Conservation (phyloP, 2,113 vertebrate genomes). For the Odontesthes bonariensis region DNA sequence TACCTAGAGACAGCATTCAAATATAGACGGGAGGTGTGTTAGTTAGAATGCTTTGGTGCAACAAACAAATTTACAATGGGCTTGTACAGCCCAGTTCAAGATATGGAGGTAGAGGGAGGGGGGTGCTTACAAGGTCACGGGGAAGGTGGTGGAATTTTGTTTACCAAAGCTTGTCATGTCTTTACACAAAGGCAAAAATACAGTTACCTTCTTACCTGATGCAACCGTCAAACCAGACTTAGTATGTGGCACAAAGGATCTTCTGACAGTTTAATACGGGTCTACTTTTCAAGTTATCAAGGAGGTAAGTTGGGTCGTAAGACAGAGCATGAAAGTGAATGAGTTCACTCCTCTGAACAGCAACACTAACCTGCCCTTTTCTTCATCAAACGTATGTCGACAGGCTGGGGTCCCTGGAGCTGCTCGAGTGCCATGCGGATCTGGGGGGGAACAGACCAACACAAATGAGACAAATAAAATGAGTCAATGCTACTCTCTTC, state of each 20-base stretch:
- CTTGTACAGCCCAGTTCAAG: conserved; percentile 86
- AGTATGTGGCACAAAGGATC: conserved; percentile 19
- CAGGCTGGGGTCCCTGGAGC: conserved; percentile 93
- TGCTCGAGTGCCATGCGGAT: conserved; percentile 90
- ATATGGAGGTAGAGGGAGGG: conserved; percentile 58
- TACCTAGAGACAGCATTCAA: conserved; percentile 99
- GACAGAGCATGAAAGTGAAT: conserved; percentile 58
- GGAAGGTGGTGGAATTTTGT: conserved; percentile 35
- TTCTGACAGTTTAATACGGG: neutral
- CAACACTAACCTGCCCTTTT: conserved; percentile 93
- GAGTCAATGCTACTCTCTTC: neutral
- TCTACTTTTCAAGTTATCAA: conserved; percentile 20
- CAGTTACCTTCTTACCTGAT: conserved; percentile 54
- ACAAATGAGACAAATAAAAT: neutral
- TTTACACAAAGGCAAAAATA: conserved; percentile 62
- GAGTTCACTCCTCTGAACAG: conserved; percentile 68
- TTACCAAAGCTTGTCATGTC: conserved; percentile 90
- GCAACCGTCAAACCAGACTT: conserved; percentile 27
- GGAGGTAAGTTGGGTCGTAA: conserved; percentile 77
- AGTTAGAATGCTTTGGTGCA: conserved; percentile 96
- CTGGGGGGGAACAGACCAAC: conserved; percentile 80
- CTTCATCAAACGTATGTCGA: conserved; percentile 94
- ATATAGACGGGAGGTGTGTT: conserved; percentile 99
- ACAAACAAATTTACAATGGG: conserved; percentile 95
- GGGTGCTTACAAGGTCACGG: conserved; percentile 47